Evolutionary conservation across 1,140 invertebrate genomes (phyloP).

Genomic region (Ruditapes philippinarum): DNA sequence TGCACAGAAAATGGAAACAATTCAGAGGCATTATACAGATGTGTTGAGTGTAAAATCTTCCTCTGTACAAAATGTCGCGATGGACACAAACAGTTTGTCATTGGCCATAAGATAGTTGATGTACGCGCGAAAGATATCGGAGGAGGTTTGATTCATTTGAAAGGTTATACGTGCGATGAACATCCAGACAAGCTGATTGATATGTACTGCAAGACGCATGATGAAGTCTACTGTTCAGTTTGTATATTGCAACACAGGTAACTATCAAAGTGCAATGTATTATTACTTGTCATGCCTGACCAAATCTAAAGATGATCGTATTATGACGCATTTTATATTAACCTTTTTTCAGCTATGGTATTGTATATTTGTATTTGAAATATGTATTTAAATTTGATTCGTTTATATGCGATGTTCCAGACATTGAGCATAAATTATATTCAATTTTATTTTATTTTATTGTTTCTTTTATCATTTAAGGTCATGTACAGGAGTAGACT

Average conservation of each 20-base stretch:
- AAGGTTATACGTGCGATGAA: background rate
- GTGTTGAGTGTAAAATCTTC: background rate
- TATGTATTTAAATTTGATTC: too few relatives aligned
- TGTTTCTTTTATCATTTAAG: too few relatives aligned
- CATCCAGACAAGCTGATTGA: background rate
- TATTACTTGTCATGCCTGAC: too few relatives aligned
- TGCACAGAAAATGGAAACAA: conserved; percentile 41
- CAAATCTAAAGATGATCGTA: too few relatives aligned
- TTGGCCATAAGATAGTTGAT: background rate
- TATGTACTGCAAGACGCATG: background rate
- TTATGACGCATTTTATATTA: too few relatives aligned
- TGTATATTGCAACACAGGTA: background rate
- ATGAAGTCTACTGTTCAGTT: too few relatives aligned
- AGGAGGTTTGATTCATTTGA: background rate
- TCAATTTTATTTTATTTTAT: too few relatives aligned
- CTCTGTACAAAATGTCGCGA: background rate
- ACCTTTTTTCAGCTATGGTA: too few relatives aligned
- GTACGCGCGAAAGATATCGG: background rate
- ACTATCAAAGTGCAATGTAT: too few relatives aligned
- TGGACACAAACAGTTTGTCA: background rate
- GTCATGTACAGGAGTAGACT: background rate
- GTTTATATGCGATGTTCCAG: too few relatives aligned
- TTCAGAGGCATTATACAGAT: background rate
- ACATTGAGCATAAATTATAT: too few relatives aligned
- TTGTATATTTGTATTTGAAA: too few relatives aligned